Base-by-base conservation (phyloP, 2,888 invertebrate genomes). In the Horisme vitalbata region DNA sequence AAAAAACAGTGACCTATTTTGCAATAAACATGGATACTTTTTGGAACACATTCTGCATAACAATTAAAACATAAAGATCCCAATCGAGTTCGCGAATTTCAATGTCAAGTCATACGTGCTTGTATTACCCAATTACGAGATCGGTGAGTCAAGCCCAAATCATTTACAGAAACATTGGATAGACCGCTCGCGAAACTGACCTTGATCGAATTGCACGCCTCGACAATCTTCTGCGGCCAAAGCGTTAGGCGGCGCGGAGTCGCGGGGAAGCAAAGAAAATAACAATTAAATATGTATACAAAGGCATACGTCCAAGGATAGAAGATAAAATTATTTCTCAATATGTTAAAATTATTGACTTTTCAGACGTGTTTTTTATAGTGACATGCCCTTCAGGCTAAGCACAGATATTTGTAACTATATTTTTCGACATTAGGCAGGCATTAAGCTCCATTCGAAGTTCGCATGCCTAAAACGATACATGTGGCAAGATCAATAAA, bases 171-270 rank as follows among this genome's bases (percentile, higher is more conserved):
- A 49, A 59, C 59, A 52, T 45, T 43, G 20, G 34, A 41, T 32
- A 21, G 43, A 36, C 52, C 49, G 56, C 75, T 77, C 77, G 72
- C 73, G 59, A 68, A 63, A 88, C 88, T 87, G 74, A 96, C 96
- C 96, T 96, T 96, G 84, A 96, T 94, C 79, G 95, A 95, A 92
- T 96, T 95, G 95, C 96, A 96, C 93, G 96, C 95, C 93, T 96
- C 96, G 93, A 95, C 93, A 93, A 96, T 95, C 95, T 96, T 96
- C 96, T 95, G 95, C 91, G 66, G 79, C 70, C 78, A 82, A 79
- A 85, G 84, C 79, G 76, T 75, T 79, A 83, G 72, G 60, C 76
- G 72, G 71, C 77, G 75, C 68, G 73, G 75, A 65, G 71, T 69
- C 71, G 71, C 37, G 72, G 57, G 55, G 55, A 78, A 73, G 82